These are phyloP conservation scores for Antrozous pallidus DNA, from an alignment of 2,797 vertebrate genomes.

Conservation along the genomic window DNA sequence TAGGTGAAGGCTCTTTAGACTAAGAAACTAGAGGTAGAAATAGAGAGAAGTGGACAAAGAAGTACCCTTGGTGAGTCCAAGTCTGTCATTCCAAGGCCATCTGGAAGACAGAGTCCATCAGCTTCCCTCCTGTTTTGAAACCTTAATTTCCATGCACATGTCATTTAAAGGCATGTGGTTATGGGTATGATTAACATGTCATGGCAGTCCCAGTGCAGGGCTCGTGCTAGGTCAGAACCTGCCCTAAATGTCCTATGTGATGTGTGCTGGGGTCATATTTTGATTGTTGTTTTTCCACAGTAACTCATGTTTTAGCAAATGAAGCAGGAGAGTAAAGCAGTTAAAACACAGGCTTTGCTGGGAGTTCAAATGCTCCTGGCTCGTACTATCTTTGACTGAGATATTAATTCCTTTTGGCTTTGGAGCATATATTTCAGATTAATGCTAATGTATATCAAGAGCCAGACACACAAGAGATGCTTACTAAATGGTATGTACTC, in stretches of 20 bases:
- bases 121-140: not conserved
- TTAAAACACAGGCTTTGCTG: not conserved
- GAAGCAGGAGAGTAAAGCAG: not conserved
- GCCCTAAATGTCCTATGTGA: not conserved
- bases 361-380: not conserved
- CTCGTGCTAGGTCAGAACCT: accelerated
- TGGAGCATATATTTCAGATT: not conserved
- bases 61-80: not conserved
- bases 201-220: not conserved
- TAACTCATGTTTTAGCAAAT: not conserved
- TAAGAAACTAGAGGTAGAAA: not conserved
- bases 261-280: not conserved
- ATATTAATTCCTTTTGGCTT: not conserved
- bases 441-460: not conserved
- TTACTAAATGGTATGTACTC: not conserved
- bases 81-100: not conserved
- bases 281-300: not conserved
- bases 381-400: not conserved
- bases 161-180: not conserved
- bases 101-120: not conserved
- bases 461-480: not conserved
- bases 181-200: not conserved
- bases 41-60: not conserved
- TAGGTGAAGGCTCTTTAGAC: not conserved
- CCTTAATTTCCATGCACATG: not conserved